Base-by-base conservation (phyloP, 1,140 invertebrate species). In the Tigriopus japonicus region DNA sequence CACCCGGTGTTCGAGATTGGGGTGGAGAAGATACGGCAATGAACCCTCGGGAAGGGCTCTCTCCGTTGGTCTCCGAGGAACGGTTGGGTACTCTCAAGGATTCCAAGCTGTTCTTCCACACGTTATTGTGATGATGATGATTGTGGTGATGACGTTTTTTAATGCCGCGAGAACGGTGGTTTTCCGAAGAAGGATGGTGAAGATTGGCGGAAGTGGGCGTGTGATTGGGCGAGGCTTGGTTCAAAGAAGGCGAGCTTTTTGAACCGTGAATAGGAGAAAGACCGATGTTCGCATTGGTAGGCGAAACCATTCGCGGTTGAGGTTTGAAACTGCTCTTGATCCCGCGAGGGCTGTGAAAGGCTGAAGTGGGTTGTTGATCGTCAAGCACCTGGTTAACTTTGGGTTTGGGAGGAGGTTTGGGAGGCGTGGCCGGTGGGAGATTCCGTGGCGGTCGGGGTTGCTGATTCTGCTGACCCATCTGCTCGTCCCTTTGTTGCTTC, bases 31-130 rank as follows among this genome's bases (percentile, higher is more conserved):
- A 21, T 13, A 23, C 45, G 19, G 35, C 13, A 21, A 28, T 54
- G 19, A 54, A 54, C 19, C 21, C n/a, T 3, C 15, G 15, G 21
- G 21, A 23, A 10, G 45, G 45, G 45, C 15, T 51, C 7, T 17
- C 15, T 7, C 15, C 15, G 21, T 23, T 23, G 52, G 52, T n/a
- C 21, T n/a, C n/a, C n/a, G 52, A 54, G 21, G 52, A 54, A 15
- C 14, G 52, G 21, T 54, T n/a, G n/a, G 21, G 21, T 21, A n/a
- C 19, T 19, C 21, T 1, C n/a, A 23, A 21, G 52, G 14, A 54
- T 21, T 28, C 35, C 28, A 58, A 17, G 28, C 55, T 58, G 6
- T 41, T 21, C 23, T 58, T 58, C 55, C 55, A 58, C 24, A 23
- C 35, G 6, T 54, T 28, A n/a, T 23, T 23, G 52, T 51, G 45